Percentiles rank a stretch among this genome's conserved stretches.
Conservation (phyloP, 2,113 vertebrate species). For the Nothocercus julius region DNA sequence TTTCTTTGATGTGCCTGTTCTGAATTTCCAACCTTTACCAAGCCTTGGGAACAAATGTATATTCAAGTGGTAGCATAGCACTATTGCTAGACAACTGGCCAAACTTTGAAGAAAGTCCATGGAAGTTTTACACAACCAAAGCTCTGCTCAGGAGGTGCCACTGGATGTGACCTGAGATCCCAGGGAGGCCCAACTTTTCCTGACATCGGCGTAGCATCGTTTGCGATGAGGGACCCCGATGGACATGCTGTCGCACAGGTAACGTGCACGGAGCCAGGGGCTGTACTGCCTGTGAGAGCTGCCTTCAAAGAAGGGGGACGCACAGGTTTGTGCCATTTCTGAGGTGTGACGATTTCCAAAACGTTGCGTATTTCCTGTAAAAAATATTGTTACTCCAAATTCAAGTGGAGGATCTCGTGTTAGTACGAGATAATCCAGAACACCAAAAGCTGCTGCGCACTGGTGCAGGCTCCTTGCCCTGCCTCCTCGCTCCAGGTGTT, state of each 20-base stretch:
- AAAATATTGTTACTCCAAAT: background rate
- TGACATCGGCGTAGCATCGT: rapidly evolving
- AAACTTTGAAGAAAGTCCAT: background rate
- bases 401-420: background rate
- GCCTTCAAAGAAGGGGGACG: background rate
- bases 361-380: background rate
- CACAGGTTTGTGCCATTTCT: rapidly evolving
- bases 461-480: background rate
- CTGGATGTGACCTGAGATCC: background rate
- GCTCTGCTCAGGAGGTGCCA: background rate
- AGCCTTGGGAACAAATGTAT: background rate
- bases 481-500: background rate
- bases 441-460: background rate
- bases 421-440: background rate
- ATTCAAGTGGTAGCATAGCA: background rate
- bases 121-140: background rate
- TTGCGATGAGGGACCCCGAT: rapidly evolving
- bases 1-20: background rate
- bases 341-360: background rate
- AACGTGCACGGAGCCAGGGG: rapidly evolving
- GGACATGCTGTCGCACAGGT: background rate
- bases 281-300: background rate
- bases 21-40: background rate
- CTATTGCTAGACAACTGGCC: background rate
- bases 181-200: background rate